A percentile compares a stretch with the other conserved stretches of the same genome.
Conservation (phyloP, 2,113 vertebrate species). For the Machaerirhynchus nigripectus region DNA sequence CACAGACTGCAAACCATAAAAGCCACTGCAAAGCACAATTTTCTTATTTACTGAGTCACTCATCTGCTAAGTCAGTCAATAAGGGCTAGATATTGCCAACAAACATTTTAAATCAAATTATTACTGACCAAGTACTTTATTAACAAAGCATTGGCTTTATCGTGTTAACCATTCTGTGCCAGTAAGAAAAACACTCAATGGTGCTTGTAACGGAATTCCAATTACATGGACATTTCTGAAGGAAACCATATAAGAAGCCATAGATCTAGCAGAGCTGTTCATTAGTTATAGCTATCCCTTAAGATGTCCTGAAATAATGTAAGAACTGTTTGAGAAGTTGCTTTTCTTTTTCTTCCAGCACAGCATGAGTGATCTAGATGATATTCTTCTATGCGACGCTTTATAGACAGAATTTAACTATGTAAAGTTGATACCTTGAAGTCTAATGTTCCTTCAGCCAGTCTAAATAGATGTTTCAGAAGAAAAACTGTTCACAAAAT, state of each 20-base stretch:
- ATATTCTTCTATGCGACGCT: not conserved
- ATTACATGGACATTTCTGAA: not conserved
- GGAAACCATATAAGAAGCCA: not conserved
- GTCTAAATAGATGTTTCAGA: not conserved
- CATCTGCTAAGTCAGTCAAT: not conserved
- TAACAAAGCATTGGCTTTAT: not conserved
- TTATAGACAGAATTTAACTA: not conserved
- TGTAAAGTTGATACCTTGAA: not conserved
- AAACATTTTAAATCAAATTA: not conserved
- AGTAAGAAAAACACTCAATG: not conserved
- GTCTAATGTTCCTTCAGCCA: not conserved
- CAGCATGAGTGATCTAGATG: not conserved
- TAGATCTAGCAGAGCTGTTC: not conserved
- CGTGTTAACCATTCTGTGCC: not conserved
- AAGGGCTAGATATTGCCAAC: not conserved
- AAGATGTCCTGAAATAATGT: not conserved
- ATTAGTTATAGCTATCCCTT: not conserved
- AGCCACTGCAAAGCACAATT: not conserved
- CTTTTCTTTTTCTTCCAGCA: not conserved
- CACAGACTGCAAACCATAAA: not conserved
- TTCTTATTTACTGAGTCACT: not conserved
- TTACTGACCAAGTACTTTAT: not conserved
- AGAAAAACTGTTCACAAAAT: not conserved
- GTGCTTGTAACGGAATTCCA: not conserved
- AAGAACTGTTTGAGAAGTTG: not conserved